Evolutionary conservation across 2,113 vertebrate genomes (phyloP).

Genomic region (Sphyrna mokarran): DNA sequence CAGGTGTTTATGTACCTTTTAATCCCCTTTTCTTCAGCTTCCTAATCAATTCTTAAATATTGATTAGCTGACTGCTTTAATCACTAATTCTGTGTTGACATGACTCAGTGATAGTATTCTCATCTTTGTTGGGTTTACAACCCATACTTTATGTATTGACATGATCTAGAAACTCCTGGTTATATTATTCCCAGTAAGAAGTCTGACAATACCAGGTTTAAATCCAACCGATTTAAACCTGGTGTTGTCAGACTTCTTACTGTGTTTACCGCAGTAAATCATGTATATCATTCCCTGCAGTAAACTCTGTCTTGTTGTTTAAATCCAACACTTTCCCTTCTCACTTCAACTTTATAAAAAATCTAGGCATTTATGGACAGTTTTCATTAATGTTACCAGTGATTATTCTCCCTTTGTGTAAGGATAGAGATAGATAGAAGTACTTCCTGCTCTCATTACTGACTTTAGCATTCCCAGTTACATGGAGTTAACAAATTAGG

Average conservation of each 20-base stretch:
- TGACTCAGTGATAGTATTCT: neutral
- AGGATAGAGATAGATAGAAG: neutral
- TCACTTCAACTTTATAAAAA: neutral
- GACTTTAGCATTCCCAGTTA: neutral
- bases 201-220: too few relatives aligned
- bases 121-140: neutral
- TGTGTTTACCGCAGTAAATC: too few relatives aligned
- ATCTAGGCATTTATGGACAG: neutral
- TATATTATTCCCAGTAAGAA: too few relatives aligned
- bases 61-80: neutral
- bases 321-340: neutral
- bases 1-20: neutral
- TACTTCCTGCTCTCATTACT: neutral
- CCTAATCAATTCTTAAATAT: neutral
- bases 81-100: neutral
- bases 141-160: neutral
- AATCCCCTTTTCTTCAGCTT: neutral
- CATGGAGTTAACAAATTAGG: neutral
- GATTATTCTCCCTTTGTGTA: neutral
- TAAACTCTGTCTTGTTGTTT: neutral
- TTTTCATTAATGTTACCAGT: neutral
- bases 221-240: too few relatives aligned
- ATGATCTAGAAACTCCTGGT: neutral
- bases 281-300: too few relatives aligned
- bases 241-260: too few relatives aligned